Percentiles rank a stretch among this genome's conserved stretches.
Evolutionary conservation across 2,888 invertebrate genomes (phyloP).

Genomic region (Odontomyia ornata): DNA sequence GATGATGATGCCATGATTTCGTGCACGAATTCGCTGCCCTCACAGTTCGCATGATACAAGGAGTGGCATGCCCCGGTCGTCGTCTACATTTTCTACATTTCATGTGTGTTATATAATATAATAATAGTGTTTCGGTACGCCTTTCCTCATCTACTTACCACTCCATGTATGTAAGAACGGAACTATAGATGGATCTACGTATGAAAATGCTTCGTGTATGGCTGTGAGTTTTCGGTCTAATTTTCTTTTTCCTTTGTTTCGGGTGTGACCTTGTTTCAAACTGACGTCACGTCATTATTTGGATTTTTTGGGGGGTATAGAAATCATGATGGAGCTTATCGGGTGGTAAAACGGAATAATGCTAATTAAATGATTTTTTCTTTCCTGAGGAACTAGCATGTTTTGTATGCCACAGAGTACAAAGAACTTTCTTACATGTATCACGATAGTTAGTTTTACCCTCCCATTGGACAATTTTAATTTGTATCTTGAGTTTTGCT

Average conservation of each 20-base stretch:
- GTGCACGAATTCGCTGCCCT: slow-evolving; percentile 46
- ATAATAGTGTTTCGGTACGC: slow-evolving; percentile 33
- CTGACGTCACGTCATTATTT: slow-evolving; percentile 27
- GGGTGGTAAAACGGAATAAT: slow-evolving; percentile 11
- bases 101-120: slow-evolving; percentile 34
- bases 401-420: neutral
- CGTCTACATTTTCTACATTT: slow-evolving; percentile 33
- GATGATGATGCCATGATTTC: slow-evolving; percentile 52
- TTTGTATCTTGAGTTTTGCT: slow-evolving; percentile 17
- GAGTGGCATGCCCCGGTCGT: slow-evolving; percentile 47
- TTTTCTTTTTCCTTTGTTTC: slow-evolving; percentile 20
- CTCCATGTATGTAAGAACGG: neutral
- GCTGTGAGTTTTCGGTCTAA: neutral
- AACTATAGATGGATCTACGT: neutral
- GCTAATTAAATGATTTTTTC: slow-evolving; percentile 22
- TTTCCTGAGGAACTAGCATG: neutral
- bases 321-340: slow-evolving; percentile 22
- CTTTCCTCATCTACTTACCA: slow-evolving; percentile 1
- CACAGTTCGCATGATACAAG: slow-evolving; percentile 27
- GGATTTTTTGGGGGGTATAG: neutral
- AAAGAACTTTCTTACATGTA: slow-evolving; percentile 25
- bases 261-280: slow-evolving; percentile 42
- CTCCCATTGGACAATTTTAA: neutral
- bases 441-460: slow-evolving; percentile 5
- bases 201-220: neutral